Base-by-base conservation (phyloP, 2,113 vertebrate species). In the Odobenus rosmarus region DNA sequence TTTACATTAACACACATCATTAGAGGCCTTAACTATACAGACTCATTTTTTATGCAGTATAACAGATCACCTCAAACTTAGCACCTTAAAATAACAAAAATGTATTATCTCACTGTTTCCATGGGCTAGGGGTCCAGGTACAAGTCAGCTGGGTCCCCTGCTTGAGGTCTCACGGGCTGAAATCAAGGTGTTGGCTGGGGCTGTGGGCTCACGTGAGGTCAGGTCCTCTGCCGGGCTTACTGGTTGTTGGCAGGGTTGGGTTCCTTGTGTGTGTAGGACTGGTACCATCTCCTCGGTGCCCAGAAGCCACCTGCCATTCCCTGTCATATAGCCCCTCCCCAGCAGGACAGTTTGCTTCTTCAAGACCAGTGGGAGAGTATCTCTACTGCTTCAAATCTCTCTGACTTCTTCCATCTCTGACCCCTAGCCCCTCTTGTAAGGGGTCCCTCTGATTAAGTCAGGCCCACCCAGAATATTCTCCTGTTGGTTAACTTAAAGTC, bases 331-430 rank as follows among this genome's bases (percentile, higher is more conserved):
- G 14, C 14, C 31, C 53, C 55, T 39, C 64, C 23, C 5, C 13
- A 64, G 7, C 10, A 3, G 0, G 1, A 7, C 2, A 12, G 4
- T 42, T 83, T 18, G 16, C 49, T 42, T 49, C 71, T 9, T 24
- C 39, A 24, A 15, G 19, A 33, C 59, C 46, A 55, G 0, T 0
- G 14, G 46, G 10, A 84, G 8, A 0, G 0, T 6, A 19, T 39
- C 36, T 51, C 64, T 14, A 0, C 13, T 28, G 18, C 24, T 28
- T 83, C 69, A 33, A 8, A 12, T 39, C n/a, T 21, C 69, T 71
- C 72, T 90, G 16, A 53, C 8, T 13, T 33, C 36, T 46, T 46
- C 33, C 14, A 0, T 79, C 49, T 88, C 79, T 55, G n/a, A 49
- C 14, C 7, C 11, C 36, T 21, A n/a, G 42, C 19, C n/a, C 49